Evolutionary conservation across 1,140 invertebrate species (phyloP).

Genomic region (Megalopta genalis): DNA sequence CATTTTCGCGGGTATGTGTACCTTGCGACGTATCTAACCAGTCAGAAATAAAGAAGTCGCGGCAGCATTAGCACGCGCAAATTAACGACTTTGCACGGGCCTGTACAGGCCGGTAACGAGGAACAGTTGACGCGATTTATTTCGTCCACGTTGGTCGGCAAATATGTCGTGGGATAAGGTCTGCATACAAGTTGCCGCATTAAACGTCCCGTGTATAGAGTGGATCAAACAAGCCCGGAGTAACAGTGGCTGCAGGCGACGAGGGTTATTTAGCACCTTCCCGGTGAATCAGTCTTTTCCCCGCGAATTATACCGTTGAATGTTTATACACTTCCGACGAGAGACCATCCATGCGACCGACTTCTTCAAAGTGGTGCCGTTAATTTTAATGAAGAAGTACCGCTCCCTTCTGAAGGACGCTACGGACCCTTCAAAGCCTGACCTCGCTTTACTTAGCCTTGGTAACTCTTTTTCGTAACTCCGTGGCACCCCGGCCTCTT

Average conservation of each 20-base stretch:
- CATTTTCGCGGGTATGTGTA: too few relatives aligned
- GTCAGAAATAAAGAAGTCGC: too few relatives aligned
- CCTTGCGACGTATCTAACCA: too few relatives aligned
- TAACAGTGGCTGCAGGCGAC: neutral
- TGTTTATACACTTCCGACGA: constrained; percentile 49
- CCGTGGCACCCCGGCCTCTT: constrained; percentile 10
- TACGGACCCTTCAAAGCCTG: constrained; percentile 40
- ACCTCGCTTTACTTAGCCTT: constrained; percentile 59
- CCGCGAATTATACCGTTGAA: constrained; percentile 44
- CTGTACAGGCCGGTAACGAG: neutral
- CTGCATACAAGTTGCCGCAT: neutral
- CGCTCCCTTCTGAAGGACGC: constrained; percentile 45
- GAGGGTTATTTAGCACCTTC: constrained; percentile 28
- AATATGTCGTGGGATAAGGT: neutral
- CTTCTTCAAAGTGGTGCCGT: constrained; percentile 33
- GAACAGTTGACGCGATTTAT: neutral
- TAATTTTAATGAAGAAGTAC: constrained; percentile 54
- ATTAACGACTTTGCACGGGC: neutral
- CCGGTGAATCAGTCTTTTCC: constrained; percentile 41
- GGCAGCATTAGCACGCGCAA: too few relatives aligned
- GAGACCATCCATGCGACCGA: constrained; percentile 38
- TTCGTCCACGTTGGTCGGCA: neutral
- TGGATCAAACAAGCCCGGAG: neutral
- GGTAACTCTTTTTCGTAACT: constrained; percentile 66
- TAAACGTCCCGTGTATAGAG: neutral